These are phyloP conservation scores for Forbesichthys agassizii DNA, from an alignment of 2,113 vertebrate species.

Conservation along the genomic window DNA sequence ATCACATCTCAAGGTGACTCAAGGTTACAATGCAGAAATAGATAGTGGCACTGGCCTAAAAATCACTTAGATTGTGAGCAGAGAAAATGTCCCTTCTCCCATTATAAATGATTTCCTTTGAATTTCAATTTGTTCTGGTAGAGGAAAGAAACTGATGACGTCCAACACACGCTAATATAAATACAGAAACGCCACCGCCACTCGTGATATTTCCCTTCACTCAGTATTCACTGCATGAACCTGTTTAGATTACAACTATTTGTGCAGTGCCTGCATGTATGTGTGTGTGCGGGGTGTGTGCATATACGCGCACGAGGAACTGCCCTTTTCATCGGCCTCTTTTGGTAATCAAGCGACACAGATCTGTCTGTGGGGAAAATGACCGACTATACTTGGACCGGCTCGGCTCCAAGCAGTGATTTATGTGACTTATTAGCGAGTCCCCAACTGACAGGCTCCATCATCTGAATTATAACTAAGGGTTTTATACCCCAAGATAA, in stretches of 20 bases:
- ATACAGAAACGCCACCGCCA: constrained; percentile 21
- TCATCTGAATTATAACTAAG: constrained; percentile 78
- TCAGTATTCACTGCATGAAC: constrained; percentile 71
- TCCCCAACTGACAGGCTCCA: constrained; percentile 67
- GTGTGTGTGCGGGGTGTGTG: constrained; percentile 3
- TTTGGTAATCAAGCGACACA: constrained; percentile 67
- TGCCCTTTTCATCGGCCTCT: constrained; percentile 65
- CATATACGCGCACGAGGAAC: constrained; percentile 23
- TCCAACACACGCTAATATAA: constrained; percentile 11
- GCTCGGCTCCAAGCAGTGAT: constrained; percentile 58
- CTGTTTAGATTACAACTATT: constrained; percentile 57
- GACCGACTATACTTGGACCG: constrained; percentile 46
- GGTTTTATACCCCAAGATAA: constrained; percentile 65
- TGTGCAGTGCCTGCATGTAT: constrained; percentile 6
- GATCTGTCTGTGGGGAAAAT: constrained; percentile 72
- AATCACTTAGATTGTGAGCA: neutral
- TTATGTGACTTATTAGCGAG: constrained; percentile 77
- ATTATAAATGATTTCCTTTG: constrained; percentile 19
- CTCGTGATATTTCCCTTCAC: constrained; percentile 49
- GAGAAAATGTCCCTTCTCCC: neutral
- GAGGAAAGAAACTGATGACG: constrained; percentile 13
- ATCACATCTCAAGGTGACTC: constrained; percentile 34
- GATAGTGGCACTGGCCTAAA: constrained; percentile 2
- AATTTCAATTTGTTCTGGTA: constrained; percentile 7
- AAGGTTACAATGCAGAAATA: constrained; percentile 21